phyloP scores from a whole-genome alignment of 1,140 invertebrate genomes.

The Panonychus citri region DNA sequence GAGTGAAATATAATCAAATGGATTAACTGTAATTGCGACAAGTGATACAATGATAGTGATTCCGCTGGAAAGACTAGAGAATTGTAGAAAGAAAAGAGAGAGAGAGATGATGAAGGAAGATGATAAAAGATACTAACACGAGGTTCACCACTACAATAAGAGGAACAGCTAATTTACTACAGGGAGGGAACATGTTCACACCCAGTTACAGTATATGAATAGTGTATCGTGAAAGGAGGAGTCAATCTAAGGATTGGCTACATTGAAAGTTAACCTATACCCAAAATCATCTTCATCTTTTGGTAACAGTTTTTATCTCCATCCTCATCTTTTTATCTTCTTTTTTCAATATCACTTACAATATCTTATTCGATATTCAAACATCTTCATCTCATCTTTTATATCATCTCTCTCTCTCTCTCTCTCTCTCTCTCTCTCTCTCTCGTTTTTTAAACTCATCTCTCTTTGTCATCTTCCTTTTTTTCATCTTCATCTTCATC shows the following conservation, averaged over 20 bases:
- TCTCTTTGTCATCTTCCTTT: too few relatives aligned
- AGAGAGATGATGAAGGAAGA: too few relatives aligned
- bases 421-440: background rate
- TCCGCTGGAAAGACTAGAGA: too few relatives aligned
- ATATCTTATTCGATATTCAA: background rate
- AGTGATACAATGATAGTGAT: too few relatives aligned
- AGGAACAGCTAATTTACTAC: too few relatives aligned
- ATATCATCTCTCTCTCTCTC: background rate
- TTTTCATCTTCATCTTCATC: background rate
- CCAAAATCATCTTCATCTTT: background rate
- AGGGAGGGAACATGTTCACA: too few relatives aligned
- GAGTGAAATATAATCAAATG: too few relatives aligned
- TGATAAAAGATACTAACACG: too few relatives aligned
- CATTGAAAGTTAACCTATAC: background rate
- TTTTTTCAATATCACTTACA: background rate
- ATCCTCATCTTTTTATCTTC: background rate
- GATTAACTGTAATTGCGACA: too few relatives aligned
- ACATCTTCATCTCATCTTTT: background rate
- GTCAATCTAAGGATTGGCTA: background rate
- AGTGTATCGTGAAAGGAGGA: background rate
- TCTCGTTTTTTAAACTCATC: background rate
- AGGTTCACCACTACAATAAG: too few relatives aligned
- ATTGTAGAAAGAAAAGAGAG: too few relatives aligned
- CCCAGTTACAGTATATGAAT: too few relatives aligned
- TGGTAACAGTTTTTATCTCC: background rate